Evolutionary conservation across 2,113 vertebrate species (phyloP), one percentile per base, ranked within the genome.

Genomic region (Panthera tigris): DNA sequence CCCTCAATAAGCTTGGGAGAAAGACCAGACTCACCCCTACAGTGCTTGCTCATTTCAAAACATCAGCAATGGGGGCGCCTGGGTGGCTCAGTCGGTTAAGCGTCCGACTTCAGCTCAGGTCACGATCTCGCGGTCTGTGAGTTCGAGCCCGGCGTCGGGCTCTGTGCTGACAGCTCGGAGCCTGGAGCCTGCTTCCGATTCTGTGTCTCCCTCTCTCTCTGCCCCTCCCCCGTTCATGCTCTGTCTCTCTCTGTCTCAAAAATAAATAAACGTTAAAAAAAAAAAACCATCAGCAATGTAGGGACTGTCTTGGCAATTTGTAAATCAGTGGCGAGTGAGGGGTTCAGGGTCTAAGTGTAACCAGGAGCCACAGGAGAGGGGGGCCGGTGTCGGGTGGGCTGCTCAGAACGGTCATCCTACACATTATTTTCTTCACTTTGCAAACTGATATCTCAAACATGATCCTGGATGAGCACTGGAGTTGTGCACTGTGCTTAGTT

Each of bases 31-130:
- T 89, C 14, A 79, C 1, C 50, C 3, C 80, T 83, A 85, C 19
- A 91, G 65, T 86, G 16, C 39, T 69, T 52, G 76, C 52, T 93
- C 55, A 63, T 95, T 91, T 50, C 39, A 79, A 93, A 95, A 82
- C 52, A 69, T 68, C 33, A 91, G 31, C 68, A 55, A 19, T n/a
- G 5, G 41, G 41, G 41, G 41, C 6, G 1, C 41, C 41, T 45
- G 41, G 41, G 41, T 45, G 41, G 7, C 41, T 45, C 41, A 45
- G 41, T 45, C 7, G 41, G 41, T 45, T 45, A 45, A 45, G 41
- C 7, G 1, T 45, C 41, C 1, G 7, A 45, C 41, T 45, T 45
- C 41, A 45, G 41, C 41, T 45, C 41, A 45, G 41, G 41, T 45
- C 41, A 45, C 41, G 7, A 45, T 45, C 41, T 45, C 41, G 41